Evolutionary conservation across 2,888 invertebrate genomes (phyloP), one percentile per base, ranked within the genome.

Genomic region (Leptinotarsa peninsularis): DNA sequence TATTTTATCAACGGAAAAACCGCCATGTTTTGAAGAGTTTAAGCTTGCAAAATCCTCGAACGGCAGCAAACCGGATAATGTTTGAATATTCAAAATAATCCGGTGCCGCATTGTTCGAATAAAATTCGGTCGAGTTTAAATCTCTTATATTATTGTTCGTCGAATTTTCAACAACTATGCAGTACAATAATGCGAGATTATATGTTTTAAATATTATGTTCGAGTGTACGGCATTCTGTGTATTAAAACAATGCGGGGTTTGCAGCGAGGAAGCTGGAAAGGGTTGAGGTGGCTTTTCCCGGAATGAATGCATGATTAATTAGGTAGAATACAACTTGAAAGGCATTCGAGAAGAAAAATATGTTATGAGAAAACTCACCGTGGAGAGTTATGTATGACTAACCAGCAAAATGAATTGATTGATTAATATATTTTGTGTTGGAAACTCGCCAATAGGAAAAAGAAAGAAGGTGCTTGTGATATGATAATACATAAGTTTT

Each of bases 81-180:
- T 72, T 73, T 71, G 72, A 74, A 76, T 72, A 73, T 76, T 73
- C 63, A 67, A 74, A 76, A 76, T 76, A 76, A 74, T 76, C 76
- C 76, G 33, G 69, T 54, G 49, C 33, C n/a, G 74, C 58, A 78
- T 78, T 76, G 76, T 78, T 73, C 71, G 74, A 72, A 74, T 76
- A 76, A 78, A 78, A 75, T 74, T 71, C 76, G 49, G 56, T 56
- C 58, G 72, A 74, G 71, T 76, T 71, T 72, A 70, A 78, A 78
- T 76, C 76, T 73, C 77, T 75, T 68, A 63, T 74, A 70, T 43
- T 71, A 78, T 75, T 74, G 74, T 73, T 72, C 72, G 72, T 69
- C 60, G 74, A 78, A 67, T 77, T 77, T 77, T 77, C 77, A 75
- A 74, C 75, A 75, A 74, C 75, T 77, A 75, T 74, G 72, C 70